Conservation (phyloP, 2,888 invertebrate species). For the Heliconius ismenius region DNA sequence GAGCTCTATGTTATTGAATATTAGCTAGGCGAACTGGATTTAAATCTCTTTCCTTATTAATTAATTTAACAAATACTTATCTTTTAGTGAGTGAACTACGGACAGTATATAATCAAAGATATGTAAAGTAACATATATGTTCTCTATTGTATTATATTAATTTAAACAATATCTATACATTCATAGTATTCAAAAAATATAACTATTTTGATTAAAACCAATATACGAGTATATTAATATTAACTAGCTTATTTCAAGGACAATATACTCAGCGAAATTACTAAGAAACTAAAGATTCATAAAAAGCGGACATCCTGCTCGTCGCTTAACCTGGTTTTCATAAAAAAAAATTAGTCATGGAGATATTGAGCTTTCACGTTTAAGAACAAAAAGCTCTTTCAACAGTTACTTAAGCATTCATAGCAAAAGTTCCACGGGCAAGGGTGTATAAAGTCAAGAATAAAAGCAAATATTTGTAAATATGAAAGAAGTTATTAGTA, state of each 20-base stretch:
- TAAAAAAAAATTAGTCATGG: constrained; percentile 10
- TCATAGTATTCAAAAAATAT: neutral
- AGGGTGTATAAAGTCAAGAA: constrained; percentile 22
- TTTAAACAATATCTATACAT: neutral
- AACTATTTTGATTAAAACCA: constrained; percentile 1
- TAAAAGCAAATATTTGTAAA: constrained; percentile 29
- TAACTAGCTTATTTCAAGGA: too few relatives aligned
- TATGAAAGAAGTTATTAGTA: constrained; percentile 27
- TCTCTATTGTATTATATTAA: too few relatives aligned
- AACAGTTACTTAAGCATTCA: constrained; percentile 26
- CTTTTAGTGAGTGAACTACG: too few relatives aligned
- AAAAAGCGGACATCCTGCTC: neutral
- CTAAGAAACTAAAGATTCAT: neutral
- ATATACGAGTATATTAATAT: too few relatives aligned
- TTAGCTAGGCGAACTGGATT: too few relatives aligned
- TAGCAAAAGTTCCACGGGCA: constrained; percentile 26
- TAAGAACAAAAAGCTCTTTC: constrained; percentile 24
- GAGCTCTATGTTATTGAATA: too few relatives aligned
- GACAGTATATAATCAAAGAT: too few relatives aligned
- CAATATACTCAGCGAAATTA: neutral
- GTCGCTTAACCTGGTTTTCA: constrained; percentile 11
- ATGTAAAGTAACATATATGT: too few relatives aligned
- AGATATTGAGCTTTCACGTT: constrained; percentile 21
- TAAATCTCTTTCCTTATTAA: too few relatives aligned
- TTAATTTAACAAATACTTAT: too few relatives aligned